Percentiles rank a stretch among this genome's conserved stretches.
Evolutionary conservation across 1,140 invertebrate species (phyloP).

Genomic region (Achatina immaculata): DNA sequence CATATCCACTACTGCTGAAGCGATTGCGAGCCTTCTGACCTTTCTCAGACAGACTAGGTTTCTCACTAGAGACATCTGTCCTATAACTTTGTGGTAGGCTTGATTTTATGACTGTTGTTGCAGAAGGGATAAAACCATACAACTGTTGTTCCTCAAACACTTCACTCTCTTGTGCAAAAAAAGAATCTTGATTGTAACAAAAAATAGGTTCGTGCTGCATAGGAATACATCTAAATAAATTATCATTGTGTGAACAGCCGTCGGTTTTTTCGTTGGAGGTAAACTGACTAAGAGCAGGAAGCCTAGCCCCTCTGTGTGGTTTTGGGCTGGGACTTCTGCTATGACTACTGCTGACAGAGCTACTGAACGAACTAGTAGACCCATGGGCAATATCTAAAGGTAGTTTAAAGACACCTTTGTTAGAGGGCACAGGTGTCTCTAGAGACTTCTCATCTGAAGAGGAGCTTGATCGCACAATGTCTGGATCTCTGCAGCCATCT

Average conservation of each 20-base stretch:
- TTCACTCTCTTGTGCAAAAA: slow-evolving; percentile 7
- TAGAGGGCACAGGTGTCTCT: not conserved
- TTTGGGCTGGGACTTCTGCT: not conserved
- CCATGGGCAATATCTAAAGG: not conserved
- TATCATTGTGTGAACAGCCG: too few relatives aligned
- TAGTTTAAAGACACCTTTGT: not conserved
- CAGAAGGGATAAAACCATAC: not conserved
- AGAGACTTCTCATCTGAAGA: slow-evolving; percentile 1
- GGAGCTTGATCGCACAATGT: not conserved
- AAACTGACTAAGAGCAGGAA: not conserved
- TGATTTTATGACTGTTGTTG: not conserved
- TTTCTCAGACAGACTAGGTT: not conserved
- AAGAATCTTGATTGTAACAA: slow-evolving; percentile 1
- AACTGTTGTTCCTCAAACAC: not conserved
- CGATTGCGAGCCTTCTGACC: not conserved
- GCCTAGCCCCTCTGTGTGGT: not conserved
- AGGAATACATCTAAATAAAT: too few relatives aligned
- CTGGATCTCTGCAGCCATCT: not conserved
- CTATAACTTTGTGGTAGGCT: not conserved
- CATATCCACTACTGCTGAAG: not conserved
- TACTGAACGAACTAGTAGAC: not conserved
- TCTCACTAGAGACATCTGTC: not conserved
- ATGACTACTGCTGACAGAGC: not conserved
- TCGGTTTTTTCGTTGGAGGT: too few relatives aligned
- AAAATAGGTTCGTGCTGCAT: too few relatives aligned